Evolutionary conservation across 2,888 invertebrate genomes (phyloP), one percentile per base, ranked within the genome.

Genomic region (Gari tellinella): DNA sequence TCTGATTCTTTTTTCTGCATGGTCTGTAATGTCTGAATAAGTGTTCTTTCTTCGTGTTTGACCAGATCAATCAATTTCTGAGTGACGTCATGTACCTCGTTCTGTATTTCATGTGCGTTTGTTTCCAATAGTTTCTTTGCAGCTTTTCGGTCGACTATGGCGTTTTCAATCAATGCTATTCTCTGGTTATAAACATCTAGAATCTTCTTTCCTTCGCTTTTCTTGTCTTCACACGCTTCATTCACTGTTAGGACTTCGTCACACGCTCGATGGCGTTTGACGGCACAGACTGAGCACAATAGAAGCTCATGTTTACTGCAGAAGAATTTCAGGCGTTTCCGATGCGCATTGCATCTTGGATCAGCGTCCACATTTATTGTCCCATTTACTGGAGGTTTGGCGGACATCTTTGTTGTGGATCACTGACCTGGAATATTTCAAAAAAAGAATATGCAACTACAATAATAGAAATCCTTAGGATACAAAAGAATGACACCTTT

Each of bases 211-310:
- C 74, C 79, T 19, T 74, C 79, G 12, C 26, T 60, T 48, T 55
- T 68, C 55, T 79, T 79, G 14, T 72, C 74, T 15, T 79, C 74
- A 25, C 64, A 23, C 1, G 79, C 79, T 49, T 79, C 79, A 14
- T 40, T 56, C 3, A 79, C 53, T 1, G 79, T 79, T 1, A 72
- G 64, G 14, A 79, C 51, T 25, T 79, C 79, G n/a, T 79, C 79
- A 57, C 79, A 79, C 4, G 48, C 37, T 43, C 79, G 38, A 31
- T 79, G 79, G 12, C 68, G 67, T 41, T 79, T 79, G 4, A 79
- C 79, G 7, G 79, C 79, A 41, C 79, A 79, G 14, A 79, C 72
- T 10, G 79, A 79, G 48, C 79, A 79, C 12, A 79, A 55, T n/a
- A 79, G 51, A 1, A 79, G 58, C 12, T 68, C 66, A 52, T 75